Conservation (phyloP, 2,113 vertebrate genomes). For the Nestor notabilis region DNA sequence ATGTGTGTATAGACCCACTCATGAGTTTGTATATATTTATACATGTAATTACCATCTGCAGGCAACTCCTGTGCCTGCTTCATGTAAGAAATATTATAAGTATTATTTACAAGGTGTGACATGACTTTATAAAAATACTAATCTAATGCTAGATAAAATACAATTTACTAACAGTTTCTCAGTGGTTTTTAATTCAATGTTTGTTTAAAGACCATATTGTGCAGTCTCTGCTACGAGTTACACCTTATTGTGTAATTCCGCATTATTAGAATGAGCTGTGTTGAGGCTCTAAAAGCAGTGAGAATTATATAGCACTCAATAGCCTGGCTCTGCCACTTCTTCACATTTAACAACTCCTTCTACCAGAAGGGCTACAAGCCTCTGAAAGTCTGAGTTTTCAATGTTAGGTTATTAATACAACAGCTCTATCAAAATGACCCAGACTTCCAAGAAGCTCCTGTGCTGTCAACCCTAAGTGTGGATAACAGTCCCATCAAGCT, state of each 20-base stretch:
- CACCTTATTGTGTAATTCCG: neutral
- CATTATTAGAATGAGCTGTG: neutral
- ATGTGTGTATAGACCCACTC: neutral
- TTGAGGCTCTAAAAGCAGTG: neutral
- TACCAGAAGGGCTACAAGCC: neutral
- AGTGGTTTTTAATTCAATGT: neutral
- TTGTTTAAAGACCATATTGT: neutral
- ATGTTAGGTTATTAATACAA: neutral
- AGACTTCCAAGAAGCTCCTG: neutral
- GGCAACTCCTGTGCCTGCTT: neutral
- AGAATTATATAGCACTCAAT: neutral
- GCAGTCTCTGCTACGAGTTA: neutral
- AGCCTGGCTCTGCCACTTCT: neutral
- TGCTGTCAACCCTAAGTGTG: neutral
- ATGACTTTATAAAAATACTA: slow-evolving; percentile 31
- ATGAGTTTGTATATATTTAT: slow-evolving; percentile 27
- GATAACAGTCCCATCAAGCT: neutral
- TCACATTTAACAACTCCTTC: neutral
- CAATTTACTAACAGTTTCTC: neutral
- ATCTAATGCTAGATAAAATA: neutral
- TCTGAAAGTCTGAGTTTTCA: neutral
- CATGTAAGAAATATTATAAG: neutral
- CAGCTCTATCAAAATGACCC: neutral
- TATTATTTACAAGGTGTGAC: slow-evolving; percentile 11
- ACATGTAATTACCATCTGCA: neutral